A percentile compares a stretch with the other conserved stretches of the same genome.
These are phyloP conservation scores for Uropsilus gracilis DNA, from an alignment of 2,113 vertebrate species.

Conservation along the genomic window DNA sequence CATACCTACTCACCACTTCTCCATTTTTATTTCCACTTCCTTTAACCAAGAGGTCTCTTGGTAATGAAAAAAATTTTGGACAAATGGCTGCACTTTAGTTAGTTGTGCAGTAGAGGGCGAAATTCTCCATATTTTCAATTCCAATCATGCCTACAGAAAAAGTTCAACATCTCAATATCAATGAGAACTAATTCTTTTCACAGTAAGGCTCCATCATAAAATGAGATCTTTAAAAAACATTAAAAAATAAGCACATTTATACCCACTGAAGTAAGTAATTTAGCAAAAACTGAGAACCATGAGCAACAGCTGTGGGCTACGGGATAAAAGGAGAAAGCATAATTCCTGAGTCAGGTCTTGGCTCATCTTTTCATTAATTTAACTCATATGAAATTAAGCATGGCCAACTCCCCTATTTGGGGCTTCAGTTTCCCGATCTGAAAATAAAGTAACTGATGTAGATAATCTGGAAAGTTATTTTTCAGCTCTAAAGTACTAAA, in stretches of 20 bases:
- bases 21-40: slow-evolving; percentile 50
- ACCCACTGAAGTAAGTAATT: background rate
- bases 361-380: background rate
- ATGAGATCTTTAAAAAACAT: background rate
- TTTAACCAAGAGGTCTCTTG: slow-evolving; percentile 13
- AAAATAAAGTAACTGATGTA: slow-evolving; percentile 52
- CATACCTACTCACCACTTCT: slow-evolving; percentile 37
- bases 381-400: slow-evolving; percentile 19
- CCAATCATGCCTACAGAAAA: background rate
- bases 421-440: background rate
- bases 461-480: slow-evolving; percentile 22
- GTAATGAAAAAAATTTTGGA: background rate
- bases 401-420: background rate
- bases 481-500: slow-evolving; percentile 16
- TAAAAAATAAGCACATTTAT: background rate
- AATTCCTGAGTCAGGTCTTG: background rate
- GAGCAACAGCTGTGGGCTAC: background rate
- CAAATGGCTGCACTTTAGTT: slow-evolving; percentile 34
- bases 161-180: background rate
- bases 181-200: background rate
- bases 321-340: background rate
- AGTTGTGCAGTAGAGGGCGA: slow-evolving; percentile 69
- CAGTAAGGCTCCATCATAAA: slow-evolving; percentile 11
- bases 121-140: slow-evolving; percentile 58
- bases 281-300: slow-evolving; percentile 10